A percentile compares a stretch with the other conserved stretches of the same genome.
phyloP scores from a whole-genome alignment of 2,888 invertebrate genomes.

The Bombylius major region DNA sequence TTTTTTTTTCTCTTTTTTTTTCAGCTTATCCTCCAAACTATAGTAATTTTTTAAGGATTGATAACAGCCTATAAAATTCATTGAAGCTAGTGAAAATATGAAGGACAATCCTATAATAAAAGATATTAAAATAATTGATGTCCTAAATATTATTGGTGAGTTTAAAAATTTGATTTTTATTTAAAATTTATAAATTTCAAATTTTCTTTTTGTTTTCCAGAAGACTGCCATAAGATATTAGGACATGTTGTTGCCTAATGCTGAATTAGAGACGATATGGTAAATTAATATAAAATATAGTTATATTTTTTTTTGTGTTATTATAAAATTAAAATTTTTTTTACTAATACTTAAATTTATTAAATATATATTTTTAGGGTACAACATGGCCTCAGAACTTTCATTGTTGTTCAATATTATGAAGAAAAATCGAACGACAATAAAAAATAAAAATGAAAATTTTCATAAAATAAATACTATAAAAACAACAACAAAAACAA shows the following conservation, averaged over 20 bases:
- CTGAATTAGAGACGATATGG: slow-evolving; percentile 38
- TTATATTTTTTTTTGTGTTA: no score
- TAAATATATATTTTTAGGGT: slow-evolving; percentile 25
- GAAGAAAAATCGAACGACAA: neutral
- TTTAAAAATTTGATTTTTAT: neutral
- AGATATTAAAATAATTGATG: no score
- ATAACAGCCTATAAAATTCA: no score
- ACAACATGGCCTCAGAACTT: slow-evolving; percentile 39
- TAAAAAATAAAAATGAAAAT: neutral
- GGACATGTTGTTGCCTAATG: slow-evolving; percentile 38
- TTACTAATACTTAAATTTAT: neutral
- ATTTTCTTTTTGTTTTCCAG: neutral
- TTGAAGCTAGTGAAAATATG: no score
- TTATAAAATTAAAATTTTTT: neutral
- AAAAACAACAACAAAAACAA: no score
- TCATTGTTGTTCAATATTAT: slow-evolving; percentile 18
- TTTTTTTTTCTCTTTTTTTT: no score
- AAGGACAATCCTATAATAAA: no score
- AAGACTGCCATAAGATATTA: slow-evolving; percentile 23
- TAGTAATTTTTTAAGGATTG: no score
- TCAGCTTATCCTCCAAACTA: no score
- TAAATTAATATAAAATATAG: slow-evolving; percentile 13
- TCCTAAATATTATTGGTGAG: no score
- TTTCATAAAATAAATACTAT: neutral
- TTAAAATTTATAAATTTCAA: slow-evolving; percentile 1